Base-by-base conservation (phyloP, 1,140 invertebrate species). In the Nilaparvata lugens region DNA sequence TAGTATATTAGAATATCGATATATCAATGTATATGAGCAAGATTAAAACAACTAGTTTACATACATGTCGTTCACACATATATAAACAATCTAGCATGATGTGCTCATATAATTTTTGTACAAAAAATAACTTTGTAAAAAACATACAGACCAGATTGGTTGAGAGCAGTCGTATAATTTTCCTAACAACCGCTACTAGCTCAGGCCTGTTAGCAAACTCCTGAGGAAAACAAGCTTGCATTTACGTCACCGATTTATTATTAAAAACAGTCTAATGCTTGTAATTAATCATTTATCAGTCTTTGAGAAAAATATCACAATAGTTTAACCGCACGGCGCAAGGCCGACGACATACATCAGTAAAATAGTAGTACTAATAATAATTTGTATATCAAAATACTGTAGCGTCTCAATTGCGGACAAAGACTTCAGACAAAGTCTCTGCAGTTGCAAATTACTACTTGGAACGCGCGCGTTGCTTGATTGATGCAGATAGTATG, bases 221-320 rank as follows among this genome's bases (percentile, higher is more conserved):
- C 23, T 11, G 16, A 54, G 52, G 25, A 35, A 18, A 54, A 16
- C 23, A 54, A 28, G 21, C 52, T 62, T 58, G 31, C 58, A 61
- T 58, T 59, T 61, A 61, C 35, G 16, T 25, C 43, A 52, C 42
- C 18, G 48, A 45, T 58, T 63, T 60, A 19, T 35, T 52, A 52
- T 40, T 60, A 52, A 52, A 60, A 52, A 60, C 48, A 60, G 45
- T 52, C 58, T 52, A 60, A 51, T 58, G 35, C 28, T 18, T 60
- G 42, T 52, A 51, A 60, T 52, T 60, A 43, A 52, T 43, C 58
- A 57, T 43, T 52, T 53, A 61, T 66, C 63, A 66, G 65, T 66
- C 63, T 66, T 66, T 64, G 60, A 64, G 60, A 54, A 65, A 65
- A 66, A 66, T 66, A 66, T 66, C 64, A 66, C 64, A 66, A 35